Conservation (phyloP, 2,113 vertebrate genomes). For the Takifugu flavidus region DNA sequence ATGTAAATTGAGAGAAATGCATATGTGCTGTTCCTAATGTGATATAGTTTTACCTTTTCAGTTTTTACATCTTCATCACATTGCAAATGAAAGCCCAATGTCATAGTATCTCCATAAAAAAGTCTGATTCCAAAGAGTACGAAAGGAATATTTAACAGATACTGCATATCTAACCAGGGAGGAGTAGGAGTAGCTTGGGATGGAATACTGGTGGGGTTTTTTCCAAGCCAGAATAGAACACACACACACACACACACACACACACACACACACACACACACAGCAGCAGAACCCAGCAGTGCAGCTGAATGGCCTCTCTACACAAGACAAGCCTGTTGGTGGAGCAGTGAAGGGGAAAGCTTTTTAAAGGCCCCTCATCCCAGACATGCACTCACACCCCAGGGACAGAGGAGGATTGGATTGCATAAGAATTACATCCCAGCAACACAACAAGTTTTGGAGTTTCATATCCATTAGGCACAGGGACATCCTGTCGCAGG, state of each 20-base stretch:
- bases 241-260: conserved; percentile 20
- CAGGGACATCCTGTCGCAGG: conserved; percentile 39
- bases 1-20: no score
- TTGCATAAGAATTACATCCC: conserved; percentile 58
- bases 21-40: no score
- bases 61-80: no score
- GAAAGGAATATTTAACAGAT: not conserved
- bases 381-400: conserved; percentile 61
- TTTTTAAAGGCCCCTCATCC: conserved; percentile 56
- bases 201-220: conserved; percentile 28
- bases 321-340: conserved; percentile 50
- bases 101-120: not conserved
- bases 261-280: conserved; percentile 25
- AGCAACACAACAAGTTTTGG: conserved; percentile 26
- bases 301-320: conserved; percentile 54
- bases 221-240: conserved; percentile 28
- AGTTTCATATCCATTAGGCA: conserved; percentile 29
- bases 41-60: no score
- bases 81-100: no score
- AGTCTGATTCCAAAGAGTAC: no score
- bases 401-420: conserved; percentile 40
- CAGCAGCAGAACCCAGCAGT: conserved; percentile 48
- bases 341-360: conserved; percentile 63
- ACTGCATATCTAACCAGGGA: conserved; percentile 1
- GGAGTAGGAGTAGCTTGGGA: conserved; percentile 23